Conservation (phyloP, 1,140 invertebrate species). For the Cherax quadricarinatus region DNA sequence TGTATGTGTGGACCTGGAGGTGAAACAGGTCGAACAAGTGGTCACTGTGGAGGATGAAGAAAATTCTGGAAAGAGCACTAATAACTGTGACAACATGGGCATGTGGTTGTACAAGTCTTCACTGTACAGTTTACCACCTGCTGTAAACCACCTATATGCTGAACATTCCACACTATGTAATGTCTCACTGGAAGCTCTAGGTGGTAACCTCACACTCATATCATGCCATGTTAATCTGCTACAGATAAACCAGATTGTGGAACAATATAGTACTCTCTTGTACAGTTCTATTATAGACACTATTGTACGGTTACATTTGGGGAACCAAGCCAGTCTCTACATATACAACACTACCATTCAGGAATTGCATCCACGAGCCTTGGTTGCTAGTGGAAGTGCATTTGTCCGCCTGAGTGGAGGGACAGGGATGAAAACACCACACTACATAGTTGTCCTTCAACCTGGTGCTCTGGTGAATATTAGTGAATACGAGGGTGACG, state of each 20-base stretch:
- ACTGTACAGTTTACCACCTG: background rate
- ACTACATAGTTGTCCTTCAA: background rate
- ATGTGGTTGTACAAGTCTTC: background rate
- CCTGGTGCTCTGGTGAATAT: background rate
- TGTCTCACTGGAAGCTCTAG: background rate
- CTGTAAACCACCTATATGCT: background rate
- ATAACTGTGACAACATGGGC: background rate
- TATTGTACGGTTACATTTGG: background rate
- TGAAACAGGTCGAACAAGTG: background rate
- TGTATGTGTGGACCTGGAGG: background rate
- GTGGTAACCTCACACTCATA: background rate
- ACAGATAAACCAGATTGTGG: background rate
- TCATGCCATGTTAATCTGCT: background rate
- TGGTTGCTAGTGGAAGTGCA: background rate
- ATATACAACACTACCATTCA: background rate
- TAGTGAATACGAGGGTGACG: background rate
- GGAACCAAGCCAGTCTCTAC: background rate
- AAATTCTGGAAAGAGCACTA: background rate
- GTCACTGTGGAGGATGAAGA: background rate
- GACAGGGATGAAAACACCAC: background rate
- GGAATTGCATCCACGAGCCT: background rate
- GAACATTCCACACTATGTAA: background rate
- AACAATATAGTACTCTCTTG: background rate
- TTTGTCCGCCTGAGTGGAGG: background rate
- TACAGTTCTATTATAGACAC: background rate